These are phyloP conservation scores for Physella acuta DNA, from an alignment of 1,140 invertebrate species.

Conservation along the genomic window DNA sequence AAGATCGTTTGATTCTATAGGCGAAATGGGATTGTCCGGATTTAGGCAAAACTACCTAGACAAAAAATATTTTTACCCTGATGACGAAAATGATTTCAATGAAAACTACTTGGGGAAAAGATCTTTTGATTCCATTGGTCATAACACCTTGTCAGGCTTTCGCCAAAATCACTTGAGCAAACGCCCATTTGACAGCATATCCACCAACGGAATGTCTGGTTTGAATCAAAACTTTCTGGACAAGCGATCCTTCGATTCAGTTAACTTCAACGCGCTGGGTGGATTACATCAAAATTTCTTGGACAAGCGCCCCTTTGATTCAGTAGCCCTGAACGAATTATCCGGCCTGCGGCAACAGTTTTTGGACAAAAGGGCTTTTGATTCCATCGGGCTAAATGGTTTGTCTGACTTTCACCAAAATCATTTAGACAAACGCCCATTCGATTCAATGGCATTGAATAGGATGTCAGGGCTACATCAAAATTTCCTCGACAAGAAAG, in stretches of 20 bases:
- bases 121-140: not conserved
- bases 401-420: constrained; percentile 2
- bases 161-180: not conserved
- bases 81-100: not conserved
- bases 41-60: not conserved
- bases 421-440: not conserved
- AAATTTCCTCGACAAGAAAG: not conserved
- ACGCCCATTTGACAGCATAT: not conserved
- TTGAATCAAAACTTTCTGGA: not conserved
- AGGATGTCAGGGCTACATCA: not conserved
- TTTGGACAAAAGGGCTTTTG: not conserved
- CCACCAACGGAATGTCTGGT: not conserved
- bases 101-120: not conserved
- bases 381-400: not conserved
- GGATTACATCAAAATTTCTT: not conserved
- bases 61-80: constrained; percentile 1
- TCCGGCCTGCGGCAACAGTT: not conserved
- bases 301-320: not conserved
- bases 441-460: not conserved
- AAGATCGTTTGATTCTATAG: not conserved
- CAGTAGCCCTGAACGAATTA: not conserved
- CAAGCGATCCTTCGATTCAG: not conserved
- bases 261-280: not conserved
- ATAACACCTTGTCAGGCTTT: not conserved
- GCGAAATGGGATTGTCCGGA: not conserved